Evolutionary conservation across 2,797 vertebrate species (phyloP).

Genomic region (Amphiprion clarkii): DNA sequence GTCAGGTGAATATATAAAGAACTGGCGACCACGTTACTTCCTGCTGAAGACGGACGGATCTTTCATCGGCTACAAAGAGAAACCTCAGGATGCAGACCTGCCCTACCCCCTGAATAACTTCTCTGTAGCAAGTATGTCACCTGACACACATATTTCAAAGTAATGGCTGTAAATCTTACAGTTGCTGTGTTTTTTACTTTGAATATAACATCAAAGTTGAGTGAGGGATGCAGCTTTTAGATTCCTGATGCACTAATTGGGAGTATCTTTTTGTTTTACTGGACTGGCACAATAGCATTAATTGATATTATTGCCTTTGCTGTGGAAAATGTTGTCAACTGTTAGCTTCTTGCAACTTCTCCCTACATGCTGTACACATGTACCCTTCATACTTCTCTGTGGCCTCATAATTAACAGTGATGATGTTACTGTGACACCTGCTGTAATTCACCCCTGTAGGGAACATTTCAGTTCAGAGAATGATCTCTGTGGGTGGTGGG

Average conservation of each 20-base stretch:
- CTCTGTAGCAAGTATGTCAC: conserved; percentile 96
- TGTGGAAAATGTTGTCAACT: conserved; percentile 8
- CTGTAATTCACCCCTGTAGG: not conserved
- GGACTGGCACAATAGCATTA: not conserved
- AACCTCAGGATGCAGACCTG: conserved; percentile 97
- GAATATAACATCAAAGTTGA: not conserved
- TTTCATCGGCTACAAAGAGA: conserved; percentile 99
- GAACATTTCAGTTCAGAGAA: conserved; percentile 20
- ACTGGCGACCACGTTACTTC: conserved; percentile 98
- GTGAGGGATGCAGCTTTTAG: not conserved
- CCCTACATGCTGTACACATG: not conserved
- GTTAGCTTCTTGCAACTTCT: not conserved
- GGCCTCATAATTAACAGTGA: conserved; percentile 22
- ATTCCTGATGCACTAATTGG: not conserved
- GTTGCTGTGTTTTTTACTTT: not conserved
- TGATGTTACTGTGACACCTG: conserved; percentile 10
- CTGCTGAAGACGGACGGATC: conserved; percentile 98
- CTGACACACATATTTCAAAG: not conserved
- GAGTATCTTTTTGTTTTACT: not conserved
- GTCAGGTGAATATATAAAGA: conserved; percentile 98
- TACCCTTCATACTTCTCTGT: conserved; percentile 4
- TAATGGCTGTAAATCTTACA: not conserved
- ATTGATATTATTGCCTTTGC: not conserved
- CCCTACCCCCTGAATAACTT: conserved; percentile 99
- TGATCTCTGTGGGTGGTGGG: not conserved